Evolutionary conservation across 2,113 vertebrate species (phyloP), one percentile per base, ranked within the genome.

Genomic region (Saccopteryx bilineata): DNA sequence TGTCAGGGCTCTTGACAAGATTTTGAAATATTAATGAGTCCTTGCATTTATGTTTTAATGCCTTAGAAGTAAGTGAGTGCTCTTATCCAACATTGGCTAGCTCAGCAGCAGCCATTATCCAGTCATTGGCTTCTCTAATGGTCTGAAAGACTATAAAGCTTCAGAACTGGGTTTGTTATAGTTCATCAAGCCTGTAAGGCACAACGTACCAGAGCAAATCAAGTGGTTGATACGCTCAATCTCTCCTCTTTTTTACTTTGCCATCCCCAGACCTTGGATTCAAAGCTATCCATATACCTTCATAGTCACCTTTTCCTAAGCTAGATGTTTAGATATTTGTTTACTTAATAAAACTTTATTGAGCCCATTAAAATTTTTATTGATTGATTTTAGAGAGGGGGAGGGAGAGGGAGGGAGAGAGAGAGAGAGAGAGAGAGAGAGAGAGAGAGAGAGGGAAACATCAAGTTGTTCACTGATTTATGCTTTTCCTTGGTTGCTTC

Each of bases 1-100:
- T 94, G 14, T 83, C 15, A 82, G 21, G 9, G 17, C 15, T 75
- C 48, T 75, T 90, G 18, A 74, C 15, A 91, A 84, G 23, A 58
- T 63, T 80, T 97, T 97, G 50, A 90, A 76, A 94, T 87, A 71
- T 87, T 94, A 91, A 92, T 56, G 48, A 76, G n/a, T 76, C 15
- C 24, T 87, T 93, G 1, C 11, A 65, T 94, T 93, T 93, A 46
- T 63, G 68, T 75, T 85, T 50, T 39, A 83, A 71, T 95, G 39
- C 18, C 61, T 92, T 92, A 90, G 14, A 82, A 58, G 86, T 80
- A 93, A 84, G 28, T 81, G 80, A 56, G 23, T 92, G 7, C 31
- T 86, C 39, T 87, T 79, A 85, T 24, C 11, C 72, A 65, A 1
- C n/a, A 1, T n/a, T 76, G 68, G 11, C 31, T 93, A 69, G 11